Percentiles rank a stretch among this genome's conserved stretches.
phyloP scores from a whole-genome alignment of 2,113 vertebrate species.

The Paedocypris sp. region DNA sequence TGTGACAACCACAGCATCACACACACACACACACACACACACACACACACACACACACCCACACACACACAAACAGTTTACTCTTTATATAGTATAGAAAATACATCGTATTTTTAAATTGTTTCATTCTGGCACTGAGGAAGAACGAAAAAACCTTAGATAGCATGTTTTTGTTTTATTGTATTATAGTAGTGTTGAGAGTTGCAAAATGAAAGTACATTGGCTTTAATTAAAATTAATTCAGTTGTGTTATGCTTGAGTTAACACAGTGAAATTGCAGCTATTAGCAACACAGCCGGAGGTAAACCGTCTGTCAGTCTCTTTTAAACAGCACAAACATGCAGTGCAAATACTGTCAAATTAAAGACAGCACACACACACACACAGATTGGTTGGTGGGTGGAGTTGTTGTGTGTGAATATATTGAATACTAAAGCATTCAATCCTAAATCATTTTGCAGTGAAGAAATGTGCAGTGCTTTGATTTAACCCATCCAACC shows the following conservation, averaged over 20 bases:
- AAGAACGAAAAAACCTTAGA: no score
- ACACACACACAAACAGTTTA: no score
- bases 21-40: no score
- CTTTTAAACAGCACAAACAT: background rate
- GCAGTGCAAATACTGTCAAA: background rate
- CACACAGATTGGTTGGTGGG: no score
- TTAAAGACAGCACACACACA: background rate
- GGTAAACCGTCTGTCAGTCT: slow-evolving; percentile 37
- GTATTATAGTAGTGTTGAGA: background rate
- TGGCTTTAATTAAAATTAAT: slow-evolving; percentile 28
- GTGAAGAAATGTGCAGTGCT: no score
- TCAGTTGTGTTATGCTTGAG: slow-evolving; percentile 44
- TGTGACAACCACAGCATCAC: no score
- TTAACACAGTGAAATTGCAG: slow-evolving; percentile 38
- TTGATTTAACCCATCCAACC: no score
- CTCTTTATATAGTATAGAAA: no score
- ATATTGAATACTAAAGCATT: background rate
- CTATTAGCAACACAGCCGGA: slow-evolving; percentile 27
- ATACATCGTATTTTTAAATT: no score
- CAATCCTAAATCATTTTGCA: no score
- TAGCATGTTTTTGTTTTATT: background rate
- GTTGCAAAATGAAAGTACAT: slow-evolving; percentile 2
- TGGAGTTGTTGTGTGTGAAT: background rate
- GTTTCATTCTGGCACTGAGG: no score
- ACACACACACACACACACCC: no score